These are phyloP conservation scores for Mastomys natalensis DNA, from an alignment of 2,113 vertebrate species.

Conservation along the genomic window DNA sequence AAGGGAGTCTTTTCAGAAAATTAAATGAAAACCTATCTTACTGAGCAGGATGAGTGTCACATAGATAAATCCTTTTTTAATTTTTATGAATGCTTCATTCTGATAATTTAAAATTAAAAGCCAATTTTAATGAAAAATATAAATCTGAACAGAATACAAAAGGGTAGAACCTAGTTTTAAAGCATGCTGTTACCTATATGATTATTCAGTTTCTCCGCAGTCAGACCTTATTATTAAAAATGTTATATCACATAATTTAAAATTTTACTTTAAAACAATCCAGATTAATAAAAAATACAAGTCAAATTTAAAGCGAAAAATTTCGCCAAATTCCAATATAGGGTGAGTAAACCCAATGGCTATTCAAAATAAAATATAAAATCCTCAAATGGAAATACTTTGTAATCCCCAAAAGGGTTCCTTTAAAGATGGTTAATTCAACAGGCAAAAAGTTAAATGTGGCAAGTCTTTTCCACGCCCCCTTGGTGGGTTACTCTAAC, in stretches of 20 bases:
- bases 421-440: too few species aligned
- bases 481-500: too few species aligned
- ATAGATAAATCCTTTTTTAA: conserved; percentile 47
- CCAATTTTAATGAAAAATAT: too few species aligned
- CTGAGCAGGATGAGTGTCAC: conserved; percentile 47
- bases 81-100: conserved; percentile 61
- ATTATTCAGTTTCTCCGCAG: conserved; percentile 62
- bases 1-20: neutral
- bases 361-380: too few species aligned
- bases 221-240: conserved; percentile 69
- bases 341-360: too few species aligned
- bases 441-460: too few species aligned
- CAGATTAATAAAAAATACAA: conserved; percentile 68
- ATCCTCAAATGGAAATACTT: too few species aligned
- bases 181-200: conserved; percentile 72
- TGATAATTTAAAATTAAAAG: conserved; percentile 49
- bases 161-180: conserved; percentile 55
- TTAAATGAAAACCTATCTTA: conserved; percentile 49
- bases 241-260: conserved; percentile 61
- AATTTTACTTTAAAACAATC: conserved; percentile 60
- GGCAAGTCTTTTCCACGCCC: too few species aligned
- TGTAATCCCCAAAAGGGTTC: too few species aligned
- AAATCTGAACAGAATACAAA: conserved; percentile 68
- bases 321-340: too few species aligned
- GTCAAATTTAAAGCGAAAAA: conserved; percentile 61